Base-by-base conservation (phyloP, 2,113 vertebrate genomes). In the Ailuropoda melanoleuca region DNA sequence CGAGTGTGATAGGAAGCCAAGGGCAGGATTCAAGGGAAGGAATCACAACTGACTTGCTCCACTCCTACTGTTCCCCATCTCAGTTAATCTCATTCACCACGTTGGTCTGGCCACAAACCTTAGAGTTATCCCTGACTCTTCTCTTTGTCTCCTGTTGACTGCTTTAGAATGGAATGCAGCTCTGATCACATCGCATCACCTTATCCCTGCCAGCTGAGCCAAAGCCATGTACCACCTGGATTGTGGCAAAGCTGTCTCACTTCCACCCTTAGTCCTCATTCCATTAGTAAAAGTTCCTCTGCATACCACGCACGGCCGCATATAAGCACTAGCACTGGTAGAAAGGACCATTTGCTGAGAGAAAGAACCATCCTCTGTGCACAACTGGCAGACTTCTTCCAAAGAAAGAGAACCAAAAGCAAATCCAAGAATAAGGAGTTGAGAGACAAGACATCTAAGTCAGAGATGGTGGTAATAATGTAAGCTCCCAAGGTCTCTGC, bases 351-450 rank as follows among this genome's bases (percentile, higher is more conserved):
- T 14, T 77, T 34, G 74, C 39, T 34, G 89, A 64, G 81, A 72
- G 24, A 93, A 93, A 77, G 74, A 62, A 0, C 8, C 37, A 31
- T 11, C 39, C 43, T 77, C 78, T 95, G 6, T 21, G 4, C 12
- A 14, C 31, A 46, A 55, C 26, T 14, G 89, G 50, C 48, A 90
- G 18, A 26, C 13, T 64, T 91, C 91, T 94, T 92, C 74, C 58
- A 72, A 43, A 93, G 50, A 75, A n/a, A 6, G 50, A 93, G 43
- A 78, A 46, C 14, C 39, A 82, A 93, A 93, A 93, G 26, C 43
- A 92, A 34, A 62, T 43, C 8, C 64, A 68, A 92, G 83, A 92
- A 68, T 15, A 94, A 89, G 34, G 68, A 86, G 31, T 37, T 81
- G 48, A 74, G 66, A 91, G 60, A 53, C 23, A 56, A 88, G 39